Percentiles rank a stretch among this genome's conserved stretches.
These are phyloP conservation scores for Cyclina sinensis DNA, from an alignment of 1,140 invertebrate genomes.

Conservation along the genomic window DNA sequence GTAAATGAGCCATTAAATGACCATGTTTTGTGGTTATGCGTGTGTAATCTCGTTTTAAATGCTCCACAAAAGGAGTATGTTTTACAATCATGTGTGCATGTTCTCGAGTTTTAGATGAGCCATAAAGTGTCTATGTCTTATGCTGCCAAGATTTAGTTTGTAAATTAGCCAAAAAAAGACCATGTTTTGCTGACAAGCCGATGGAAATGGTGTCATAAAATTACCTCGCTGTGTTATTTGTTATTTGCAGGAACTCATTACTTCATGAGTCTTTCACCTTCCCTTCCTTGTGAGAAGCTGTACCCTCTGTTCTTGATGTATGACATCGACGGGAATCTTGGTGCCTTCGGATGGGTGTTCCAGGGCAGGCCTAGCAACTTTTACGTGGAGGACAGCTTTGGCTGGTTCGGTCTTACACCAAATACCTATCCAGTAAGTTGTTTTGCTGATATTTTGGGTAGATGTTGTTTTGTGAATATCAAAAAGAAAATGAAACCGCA, in stretches of 20 bases:
- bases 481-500: no score
- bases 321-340: conserved; percentile 80
- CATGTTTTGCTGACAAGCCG: conserved; percentile 62
- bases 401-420: conserved; percentile 46
- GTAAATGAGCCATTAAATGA: background rate
- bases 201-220: conserved; percentile 80
- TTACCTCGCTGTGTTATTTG: no score
- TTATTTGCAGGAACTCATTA: conserved; percentile 81
- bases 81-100: no score
- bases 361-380: conserved; percentile 72
- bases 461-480: no score
- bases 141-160: no score
- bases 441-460: no score
- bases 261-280: conserved; percentile 78
- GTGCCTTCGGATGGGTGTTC: conserved; percentile 84
- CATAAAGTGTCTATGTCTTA: no score
- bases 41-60: no score
- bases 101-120: no score
- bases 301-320: conserved; percentile 84
- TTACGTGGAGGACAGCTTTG: conserved; percentile 1
- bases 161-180: no score
- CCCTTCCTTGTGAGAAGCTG: conserved; percentile 80
- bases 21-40: background rate
- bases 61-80: no score
- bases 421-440: conserved; percentile 60